Percentiles rank a stretch among this genome's conserved stretches.
Evolutionary conservation across 1,140 invertebrate species (phyloP).

Genomic region (Hypsibius dujardini): DNA sequence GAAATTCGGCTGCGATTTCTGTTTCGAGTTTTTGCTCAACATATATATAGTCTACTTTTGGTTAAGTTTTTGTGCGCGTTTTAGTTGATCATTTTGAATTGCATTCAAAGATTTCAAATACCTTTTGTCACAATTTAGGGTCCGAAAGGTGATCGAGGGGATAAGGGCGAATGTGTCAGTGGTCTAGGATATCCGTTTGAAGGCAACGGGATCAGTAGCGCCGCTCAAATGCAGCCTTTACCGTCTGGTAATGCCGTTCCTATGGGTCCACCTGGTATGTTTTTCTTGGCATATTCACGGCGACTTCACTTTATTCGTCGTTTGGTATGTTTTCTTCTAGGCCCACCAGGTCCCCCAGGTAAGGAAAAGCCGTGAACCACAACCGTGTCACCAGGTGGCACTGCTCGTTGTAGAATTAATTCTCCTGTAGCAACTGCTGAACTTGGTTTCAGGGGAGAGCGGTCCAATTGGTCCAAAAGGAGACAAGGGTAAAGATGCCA

Average conservation of each 20-base stretch:
- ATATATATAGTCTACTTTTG: too few relatives aligned
- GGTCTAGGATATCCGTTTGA: neutral
- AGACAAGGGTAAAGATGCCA: slow-evolving; percentile 23
- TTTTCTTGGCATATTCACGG: neutral
- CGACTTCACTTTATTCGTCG: too few relatives aligned
- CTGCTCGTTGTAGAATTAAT: too few relatives aligned
- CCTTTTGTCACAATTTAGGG: neutral
- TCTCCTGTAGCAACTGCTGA: too few relatives aligned
- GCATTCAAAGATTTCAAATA: too few relatives aligned
- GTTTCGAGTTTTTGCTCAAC: neutral
- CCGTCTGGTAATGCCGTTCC: neutral
- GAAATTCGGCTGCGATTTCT: neutral
- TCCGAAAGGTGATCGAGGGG: neutral
- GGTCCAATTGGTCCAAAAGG: slow-evolving; percentile 24
- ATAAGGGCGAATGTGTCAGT: neutral
- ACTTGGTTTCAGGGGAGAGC: too few relatives aligned
- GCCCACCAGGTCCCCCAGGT: slow-evolving; percentile 64
- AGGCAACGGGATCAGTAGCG: neutral
- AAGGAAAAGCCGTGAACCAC: slow-evolving; percentile 21
- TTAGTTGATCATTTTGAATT: too few relatives aligned
- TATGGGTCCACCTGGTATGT: slow-evolving; percentile 14
- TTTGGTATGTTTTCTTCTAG: slow-evolving; percentile 36
- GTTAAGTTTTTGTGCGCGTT: too few relatives aligned
- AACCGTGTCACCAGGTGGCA: too few relatives aligned
- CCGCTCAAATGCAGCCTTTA: neutral